Percentiles rank a stretch among this genome's conserved stretches.
These are phyloP conservation scores for Irena cyanogastra DNA, from an alignment of 2,113 vertebrate species.

Conservation along the genomic window DNA sequence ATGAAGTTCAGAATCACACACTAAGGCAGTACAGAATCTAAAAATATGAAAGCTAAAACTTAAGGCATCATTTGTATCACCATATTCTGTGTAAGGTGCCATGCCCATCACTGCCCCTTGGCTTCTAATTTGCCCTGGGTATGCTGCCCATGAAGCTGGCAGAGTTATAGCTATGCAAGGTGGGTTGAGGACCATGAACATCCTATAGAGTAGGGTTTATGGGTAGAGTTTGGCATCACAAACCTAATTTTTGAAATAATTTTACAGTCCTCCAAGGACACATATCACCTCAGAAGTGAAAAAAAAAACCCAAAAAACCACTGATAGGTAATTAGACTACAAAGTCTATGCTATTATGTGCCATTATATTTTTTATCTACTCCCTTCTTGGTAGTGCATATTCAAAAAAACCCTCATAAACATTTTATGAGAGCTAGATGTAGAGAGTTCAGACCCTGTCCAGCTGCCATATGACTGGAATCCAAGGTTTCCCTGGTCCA, in stretches of 20 bases:
- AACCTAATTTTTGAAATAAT: not conserved
- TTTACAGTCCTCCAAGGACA: not conserved
- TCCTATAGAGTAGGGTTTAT: not conserved
- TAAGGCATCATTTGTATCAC: not conserved
- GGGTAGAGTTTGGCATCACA: not conserved
- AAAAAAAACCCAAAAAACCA: no score
- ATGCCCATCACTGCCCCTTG: not conserved
- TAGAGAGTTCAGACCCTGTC: not conserved
- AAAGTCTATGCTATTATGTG: not conserved
- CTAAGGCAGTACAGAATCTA: not conserved
- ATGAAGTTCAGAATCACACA: not conserved
- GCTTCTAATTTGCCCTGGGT: not conserved
- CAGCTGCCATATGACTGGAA: not conserved
- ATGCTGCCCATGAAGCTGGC: not conserved
- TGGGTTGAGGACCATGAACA: not conserved
- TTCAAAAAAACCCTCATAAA: not conserved
- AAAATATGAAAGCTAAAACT: not conserved
- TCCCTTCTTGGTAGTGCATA: not conserved
- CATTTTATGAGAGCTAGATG: not conserved
- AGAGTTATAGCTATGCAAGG: not conserved
- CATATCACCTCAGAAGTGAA: not conserved
- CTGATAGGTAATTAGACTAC: not conserved
- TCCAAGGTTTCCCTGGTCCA: not conserved
- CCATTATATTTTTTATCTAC: not conserved
- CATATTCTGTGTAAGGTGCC: not conserved